Evolutionary conservation across 2,888 invertebrate genomes (phyloP).

Genomic region (Acronicta aceris): DNA sequence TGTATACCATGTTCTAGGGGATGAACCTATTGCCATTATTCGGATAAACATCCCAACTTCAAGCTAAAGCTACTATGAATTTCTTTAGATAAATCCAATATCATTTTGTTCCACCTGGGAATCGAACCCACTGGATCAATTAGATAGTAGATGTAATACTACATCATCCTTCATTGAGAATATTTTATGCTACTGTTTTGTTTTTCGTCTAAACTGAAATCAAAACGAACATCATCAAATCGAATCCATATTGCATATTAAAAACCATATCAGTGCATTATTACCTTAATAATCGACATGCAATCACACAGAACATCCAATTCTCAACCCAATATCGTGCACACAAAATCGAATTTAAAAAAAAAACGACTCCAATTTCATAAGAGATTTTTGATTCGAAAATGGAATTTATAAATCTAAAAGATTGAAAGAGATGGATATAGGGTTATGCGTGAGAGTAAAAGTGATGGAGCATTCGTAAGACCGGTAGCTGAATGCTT

Average conservation of each 20-base stretch:
- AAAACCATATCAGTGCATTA: conserved; percentile 40
- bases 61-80: too few species aligned
- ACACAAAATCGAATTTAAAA: conserved; percentile 45
- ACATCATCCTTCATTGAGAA: background rate
- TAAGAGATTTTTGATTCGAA: conserved; percentile 47
- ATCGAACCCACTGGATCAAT: too few species aligned
- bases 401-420: conserved; percentile 67
- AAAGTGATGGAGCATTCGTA: conserved; percentile 76
- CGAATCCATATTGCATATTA: conserved; percentile 33
- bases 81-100: too few species aligned
- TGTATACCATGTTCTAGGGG: too few species aligned
- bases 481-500: conserved; percentile 81
- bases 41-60: too few species aligned
- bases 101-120: too few species aligned
- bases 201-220: background rate
- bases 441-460: conserved; percentile 56
- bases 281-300: conserved; percentile 47
- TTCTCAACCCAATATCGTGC: conserved; percentile 23
- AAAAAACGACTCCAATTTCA: conserved; percentile 21
- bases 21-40: too few species aligned
- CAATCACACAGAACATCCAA: conserved; percentile 35
- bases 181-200: background rate
- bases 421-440: conserved; percentile 64
- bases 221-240: conserved; percentile 22
- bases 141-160: too few species aligned